Conservation (phyloP, 64 coral and sea anemone species). For the Montipora sp. region DNA sequence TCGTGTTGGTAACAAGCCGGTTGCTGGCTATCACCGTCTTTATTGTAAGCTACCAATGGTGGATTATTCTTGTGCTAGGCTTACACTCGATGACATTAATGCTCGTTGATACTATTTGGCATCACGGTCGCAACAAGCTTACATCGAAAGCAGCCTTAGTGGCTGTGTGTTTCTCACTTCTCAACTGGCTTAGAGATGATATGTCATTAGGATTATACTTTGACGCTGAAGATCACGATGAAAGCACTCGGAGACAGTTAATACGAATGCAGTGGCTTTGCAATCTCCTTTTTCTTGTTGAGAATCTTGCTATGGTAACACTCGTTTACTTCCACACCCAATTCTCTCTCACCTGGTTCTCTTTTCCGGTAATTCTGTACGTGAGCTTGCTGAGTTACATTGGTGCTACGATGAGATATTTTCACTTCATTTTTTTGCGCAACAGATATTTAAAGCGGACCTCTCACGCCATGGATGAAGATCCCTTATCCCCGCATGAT, state of each 20-base stretch:
- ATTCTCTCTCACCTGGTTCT: no score
- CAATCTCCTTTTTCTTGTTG: background rate
- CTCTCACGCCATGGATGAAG: no score
- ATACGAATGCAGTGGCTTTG: background rate
- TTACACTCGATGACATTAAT: background rate
- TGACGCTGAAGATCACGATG: background rate
- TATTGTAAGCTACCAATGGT: slow-evolving; percentile 36
- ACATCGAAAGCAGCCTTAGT: background rate
- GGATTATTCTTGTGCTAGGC: slow-evolving; percentile 14
- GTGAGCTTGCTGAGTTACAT: no score
- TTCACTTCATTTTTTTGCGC: no score
- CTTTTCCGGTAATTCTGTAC: no score
- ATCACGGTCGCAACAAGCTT: background rate
- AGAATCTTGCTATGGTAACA: background rate
- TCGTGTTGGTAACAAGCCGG: slow-evolving; percentile 6
- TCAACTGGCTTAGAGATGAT: slow-evolving; percentile 3
- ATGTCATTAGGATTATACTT: background rate
- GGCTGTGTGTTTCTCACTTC: background rate
- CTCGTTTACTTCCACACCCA: background rate
- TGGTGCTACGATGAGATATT: no score
- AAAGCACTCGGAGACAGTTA: background rate
- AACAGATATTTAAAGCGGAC: no score
- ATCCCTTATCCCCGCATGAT: no score
- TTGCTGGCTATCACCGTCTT: slow-evolving; percentile 6
- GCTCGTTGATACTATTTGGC: background rate